Evolutionary conservation across 2,113 vertebrate species (phyloP).

Genomic region (Tauraco erythrolophus): DNA sequence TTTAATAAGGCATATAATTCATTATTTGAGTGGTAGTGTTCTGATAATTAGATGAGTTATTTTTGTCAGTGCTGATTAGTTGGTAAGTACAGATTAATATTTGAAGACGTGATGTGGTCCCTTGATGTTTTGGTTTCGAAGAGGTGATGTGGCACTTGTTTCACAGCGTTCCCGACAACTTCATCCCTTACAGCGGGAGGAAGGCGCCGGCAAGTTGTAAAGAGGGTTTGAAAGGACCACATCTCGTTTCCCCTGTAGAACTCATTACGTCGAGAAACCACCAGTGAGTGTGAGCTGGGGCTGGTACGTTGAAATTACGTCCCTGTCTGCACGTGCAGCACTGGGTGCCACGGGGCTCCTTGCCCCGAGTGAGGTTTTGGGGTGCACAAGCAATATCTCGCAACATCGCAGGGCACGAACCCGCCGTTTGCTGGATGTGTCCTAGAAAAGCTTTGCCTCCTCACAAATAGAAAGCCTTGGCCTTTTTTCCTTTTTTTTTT

Average conservation of each 20-base stretch:
- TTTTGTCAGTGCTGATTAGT: slow-evolving; percentile 35
- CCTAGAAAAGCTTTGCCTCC: slow-evolving; percentile 1
- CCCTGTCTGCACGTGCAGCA: background rate
- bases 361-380: background rate
- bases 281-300: accelerated
- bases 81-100: slow-evolving; percentile 23
- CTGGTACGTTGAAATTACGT: background rate
- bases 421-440: accelerated
- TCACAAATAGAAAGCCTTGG: background rate
- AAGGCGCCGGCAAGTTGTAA: background rate
- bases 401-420: accelerated
- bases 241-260: background rate
- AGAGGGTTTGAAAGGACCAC: background rate
- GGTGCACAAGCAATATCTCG: background rate
- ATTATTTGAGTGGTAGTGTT: background rate
- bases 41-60: slow-evolving; percentile 51
- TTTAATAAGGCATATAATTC: slow-evolving; percentile 45
- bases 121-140: background rate
- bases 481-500: background rate
- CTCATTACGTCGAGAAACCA: accelerated
- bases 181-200: background rate
- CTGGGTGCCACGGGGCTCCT: accelerated
- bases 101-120: background rate
- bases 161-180: background rate
- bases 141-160: slow-evolving; percentile 25